Percentiles rank a stretch among this genome's conserved stretches.
Conservation (phyloP, 2,888 invertebrate genomes). For the Cryptocephalus primarius region DNA sequence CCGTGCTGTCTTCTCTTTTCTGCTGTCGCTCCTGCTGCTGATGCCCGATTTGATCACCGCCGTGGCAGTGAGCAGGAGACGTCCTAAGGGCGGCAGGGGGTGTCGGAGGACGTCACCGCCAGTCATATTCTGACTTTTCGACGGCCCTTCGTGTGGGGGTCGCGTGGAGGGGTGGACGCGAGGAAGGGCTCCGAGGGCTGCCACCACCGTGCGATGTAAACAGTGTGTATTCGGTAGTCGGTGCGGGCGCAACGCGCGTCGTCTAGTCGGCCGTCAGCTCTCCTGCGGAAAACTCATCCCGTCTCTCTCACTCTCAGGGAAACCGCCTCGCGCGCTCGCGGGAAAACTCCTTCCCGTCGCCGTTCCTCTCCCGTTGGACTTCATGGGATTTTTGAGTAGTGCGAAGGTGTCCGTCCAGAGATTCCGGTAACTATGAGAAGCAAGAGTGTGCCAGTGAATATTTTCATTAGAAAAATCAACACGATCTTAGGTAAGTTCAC, state of each 20-base stretch:
- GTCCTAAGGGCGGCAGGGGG: constrained; percentile 16
- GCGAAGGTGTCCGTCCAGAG: too few species aligned
- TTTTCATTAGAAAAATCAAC: constrained; percentile 23
- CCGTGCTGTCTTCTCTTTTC: constrained; percentile 11
- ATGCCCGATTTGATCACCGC: too few species aligned
- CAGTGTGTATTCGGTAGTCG: constrained; percentile 25
- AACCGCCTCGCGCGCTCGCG: too few species aligned
- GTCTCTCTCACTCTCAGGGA: constrained; percentile 4
- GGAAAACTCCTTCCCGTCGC: too few species aligned
- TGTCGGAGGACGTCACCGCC: constrained; percentile 23
- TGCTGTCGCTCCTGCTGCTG: too few species aligned
- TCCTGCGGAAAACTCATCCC: constrained; percentile 1
- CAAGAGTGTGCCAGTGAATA: constrained; percentile 24
- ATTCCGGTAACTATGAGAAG: constrained; percentile 15
- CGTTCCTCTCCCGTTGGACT: too few species aligned
- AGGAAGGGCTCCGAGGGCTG: constrained; percentile 12
- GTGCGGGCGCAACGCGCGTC: constrained; percentile 15
- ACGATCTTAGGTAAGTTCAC: constrained; percentile 18
- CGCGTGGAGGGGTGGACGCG: constrained; percentile 16
- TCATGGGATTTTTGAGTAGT: too few species aligned
- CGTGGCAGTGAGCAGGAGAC: too few species aligned
- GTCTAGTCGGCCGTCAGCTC: neutral
- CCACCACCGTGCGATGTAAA: constrained; percentile 19
- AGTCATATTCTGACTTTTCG: constrained; percentile 30
- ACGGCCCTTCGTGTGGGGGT: constrained; percentile 13